Conservation (phyloP, 2,797 vertebrate genomes). For the Myotis daubentonii region DNA sequence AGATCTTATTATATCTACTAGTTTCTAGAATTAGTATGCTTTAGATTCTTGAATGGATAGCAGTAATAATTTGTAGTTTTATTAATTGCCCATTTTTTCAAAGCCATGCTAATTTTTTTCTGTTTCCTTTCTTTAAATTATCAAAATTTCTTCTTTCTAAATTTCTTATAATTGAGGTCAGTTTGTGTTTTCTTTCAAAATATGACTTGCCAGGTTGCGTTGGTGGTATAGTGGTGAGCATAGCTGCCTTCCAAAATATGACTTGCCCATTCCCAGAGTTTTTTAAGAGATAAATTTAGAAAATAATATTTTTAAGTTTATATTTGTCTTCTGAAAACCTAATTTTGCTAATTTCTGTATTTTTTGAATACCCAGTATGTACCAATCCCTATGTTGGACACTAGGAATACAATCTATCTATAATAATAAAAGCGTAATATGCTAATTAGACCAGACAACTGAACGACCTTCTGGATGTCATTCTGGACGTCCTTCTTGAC, state of each 20-base stretch:
- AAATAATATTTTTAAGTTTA: conserved; percentile 22
- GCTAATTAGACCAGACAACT: too few species aligned
- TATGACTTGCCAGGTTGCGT: not conserved
- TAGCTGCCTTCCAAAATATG: conserved; percentile 51
- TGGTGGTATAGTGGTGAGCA: too few species aligned
- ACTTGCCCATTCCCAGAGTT: not conserved
- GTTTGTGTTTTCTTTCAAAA: conserved; percentile 55
- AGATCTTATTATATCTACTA: not conserved
- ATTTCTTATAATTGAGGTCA: not conserved
- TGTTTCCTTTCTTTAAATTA: conserved; percentile 12
- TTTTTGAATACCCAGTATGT: not conserved
- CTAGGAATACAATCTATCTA: not conserved
- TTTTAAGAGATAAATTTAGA: conserved; percentile 46
- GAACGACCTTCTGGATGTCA: too few species aligned
- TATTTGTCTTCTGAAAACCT: not conserved
- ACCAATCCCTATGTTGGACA: not conserved
- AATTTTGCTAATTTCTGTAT: not conserved
- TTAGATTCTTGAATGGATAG: conserved; percentile 13
- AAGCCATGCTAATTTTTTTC: not conserved
- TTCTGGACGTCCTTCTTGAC: too few species aligned
- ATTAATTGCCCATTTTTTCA: conserved; percentile 45
- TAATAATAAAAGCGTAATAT: too few species aligned
- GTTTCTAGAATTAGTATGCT: conserved; percentile 26
- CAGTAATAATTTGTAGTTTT: conserved; percentile 53
- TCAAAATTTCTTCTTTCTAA: not conserved